Evolutionary conservation across 1,140 invertebrate genomes (phyloP).

Genomic region (Hestina assimilis): DNA sequence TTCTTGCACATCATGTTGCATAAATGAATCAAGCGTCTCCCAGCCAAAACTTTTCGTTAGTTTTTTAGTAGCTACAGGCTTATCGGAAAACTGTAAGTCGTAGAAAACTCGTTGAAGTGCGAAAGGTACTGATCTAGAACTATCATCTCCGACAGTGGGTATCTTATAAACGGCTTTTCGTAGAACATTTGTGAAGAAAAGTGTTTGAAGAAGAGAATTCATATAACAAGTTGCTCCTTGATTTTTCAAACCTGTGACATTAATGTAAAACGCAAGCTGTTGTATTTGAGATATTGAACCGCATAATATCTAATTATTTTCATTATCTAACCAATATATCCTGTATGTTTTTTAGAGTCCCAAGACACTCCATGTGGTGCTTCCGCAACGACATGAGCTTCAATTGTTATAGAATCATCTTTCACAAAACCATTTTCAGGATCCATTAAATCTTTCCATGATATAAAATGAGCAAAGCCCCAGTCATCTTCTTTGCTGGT

Average conservation of each 20-base stretch:
- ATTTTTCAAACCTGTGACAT: constrained; percentile 91
- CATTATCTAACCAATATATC: constrained; percentile 68
- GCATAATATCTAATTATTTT: background rate
- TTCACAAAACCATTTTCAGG: constrained; percentile 95
- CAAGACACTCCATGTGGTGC: constrained; percentile 98
- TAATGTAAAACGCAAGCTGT: background rate
- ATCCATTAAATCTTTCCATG: constrained; percentile 95
- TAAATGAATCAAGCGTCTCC: constrained; percentile 99
- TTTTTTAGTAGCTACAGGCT: constrained; percentile 99
- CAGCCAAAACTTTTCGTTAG: constrained; percentile 99
- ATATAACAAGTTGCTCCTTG: constrained; percentile 99
- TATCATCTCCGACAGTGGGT: constrained; percentile 99
- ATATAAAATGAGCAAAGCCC: constrained; percentile 98
- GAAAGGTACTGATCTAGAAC: constrained; percentile 88
- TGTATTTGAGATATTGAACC: background rate
- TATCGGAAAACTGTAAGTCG: constrained; percentile 98
- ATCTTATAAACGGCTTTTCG: constrained; percentile 98
- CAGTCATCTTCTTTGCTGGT: constrained; percentile 98
- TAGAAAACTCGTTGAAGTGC: constrained; percentile 99
- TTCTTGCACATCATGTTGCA: constrained; percentile 97
- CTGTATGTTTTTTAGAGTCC: constrained; percentile 99
- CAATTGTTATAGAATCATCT: constrained; percentile 95
- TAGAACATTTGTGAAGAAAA: constrained; percentile 98
- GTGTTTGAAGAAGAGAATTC: constrained; percentile 98
- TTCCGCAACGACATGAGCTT: constrained; percentile 97